Evolutionary conservation across 2,113 vertebrate species (phyloP).

Genomic region (Podiceps cristatus): DNA sequence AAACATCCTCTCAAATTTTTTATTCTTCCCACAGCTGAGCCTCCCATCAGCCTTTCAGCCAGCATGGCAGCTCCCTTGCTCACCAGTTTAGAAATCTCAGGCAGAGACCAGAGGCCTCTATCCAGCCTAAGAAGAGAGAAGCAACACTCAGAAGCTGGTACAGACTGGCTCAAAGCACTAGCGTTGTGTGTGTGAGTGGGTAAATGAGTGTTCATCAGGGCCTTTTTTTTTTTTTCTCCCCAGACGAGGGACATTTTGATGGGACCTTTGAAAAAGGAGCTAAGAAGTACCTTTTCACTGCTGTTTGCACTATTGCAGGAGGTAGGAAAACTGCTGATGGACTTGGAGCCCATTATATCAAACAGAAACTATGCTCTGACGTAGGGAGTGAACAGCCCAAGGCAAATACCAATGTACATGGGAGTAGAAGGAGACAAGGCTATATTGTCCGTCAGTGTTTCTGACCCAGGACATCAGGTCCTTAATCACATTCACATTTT

Average conservation of each 20-base stretch:
- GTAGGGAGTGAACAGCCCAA: background rate
- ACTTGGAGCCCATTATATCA: background rate
- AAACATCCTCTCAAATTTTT: background rate
- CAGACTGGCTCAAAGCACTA: background rate
- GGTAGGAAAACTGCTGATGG: background rate
- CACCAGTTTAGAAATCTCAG: background rate
- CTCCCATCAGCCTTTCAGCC: background rate
- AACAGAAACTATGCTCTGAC: background rate
- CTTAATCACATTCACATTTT: background rate
- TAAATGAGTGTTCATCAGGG: background rate
- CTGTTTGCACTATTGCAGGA: background rate
- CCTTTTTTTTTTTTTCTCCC: rapidly evolving
- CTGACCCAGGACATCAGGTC: background rate
- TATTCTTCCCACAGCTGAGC: background rate
- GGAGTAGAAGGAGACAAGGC: background rate
- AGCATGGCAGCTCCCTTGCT: background rate
- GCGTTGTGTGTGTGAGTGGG: background rate
- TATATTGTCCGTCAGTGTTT: background rate
- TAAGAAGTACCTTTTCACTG: background rate
- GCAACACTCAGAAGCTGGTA: background rate
- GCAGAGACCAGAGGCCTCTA: background rate
- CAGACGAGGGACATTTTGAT: background rate
- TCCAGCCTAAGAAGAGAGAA: background rate
- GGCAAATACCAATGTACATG: background rate
- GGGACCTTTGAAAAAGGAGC: background rate